phyloP scores from a whole-genome alignment of 2,113 vertebrate genomes.

The Sinocyclocheilus grahami region DNA sequence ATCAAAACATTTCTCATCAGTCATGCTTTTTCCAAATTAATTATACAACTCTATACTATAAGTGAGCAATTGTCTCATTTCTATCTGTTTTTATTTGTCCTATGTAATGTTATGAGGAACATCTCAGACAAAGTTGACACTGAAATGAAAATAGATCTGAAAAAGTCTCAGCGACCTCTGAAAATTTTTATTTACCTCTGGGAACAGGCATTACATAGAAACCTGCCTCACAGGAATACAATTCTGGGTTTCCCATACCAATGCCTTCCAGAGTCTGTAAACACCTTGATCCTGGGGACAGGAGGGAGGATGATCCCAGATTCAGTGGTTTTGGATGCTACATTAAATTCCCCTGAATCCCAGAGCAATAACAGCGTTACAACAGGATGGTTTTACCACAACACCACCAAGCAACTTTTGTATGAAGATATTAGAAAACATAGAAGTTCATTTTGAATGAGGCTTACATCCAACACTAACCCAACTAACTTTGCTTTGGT shows the following conservation, averaged over 20 bases:
- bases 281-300: background rate
- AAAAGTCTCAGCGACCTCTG: background rate
- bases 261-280: background rate
- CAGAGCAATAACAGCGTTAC: background rate
- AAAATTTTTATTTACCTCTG: background rate
- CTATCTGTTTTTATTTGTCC: too few relatives aligned
- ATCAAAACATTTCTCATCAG: background rate
- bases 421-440: background rate
- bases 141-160: background rate
- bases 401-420: background rate
- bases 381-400: background rate
- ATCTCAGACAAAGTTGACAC: background rate
- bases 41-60: too few relatives aligned
- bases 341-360: slow-evolving; percentile 7
- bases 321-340: background rate
- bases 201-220: background rate
- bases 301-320: background rate
- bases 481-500: background rate
- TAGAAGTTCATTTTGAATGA: background rate
- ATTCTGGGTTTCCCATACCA: background rate
- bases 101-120: background rate
- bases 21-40: too few relatives aligned
- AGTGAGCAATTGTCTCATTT: too few relatives aligned
- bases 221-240: background rate
- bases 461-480: background rate